Percentiles rank a stretch among this genome's conserved stretches.
Conservation (phyloP, 2,113 vertebrate species). For the Calidris pygmaea region DNA sequence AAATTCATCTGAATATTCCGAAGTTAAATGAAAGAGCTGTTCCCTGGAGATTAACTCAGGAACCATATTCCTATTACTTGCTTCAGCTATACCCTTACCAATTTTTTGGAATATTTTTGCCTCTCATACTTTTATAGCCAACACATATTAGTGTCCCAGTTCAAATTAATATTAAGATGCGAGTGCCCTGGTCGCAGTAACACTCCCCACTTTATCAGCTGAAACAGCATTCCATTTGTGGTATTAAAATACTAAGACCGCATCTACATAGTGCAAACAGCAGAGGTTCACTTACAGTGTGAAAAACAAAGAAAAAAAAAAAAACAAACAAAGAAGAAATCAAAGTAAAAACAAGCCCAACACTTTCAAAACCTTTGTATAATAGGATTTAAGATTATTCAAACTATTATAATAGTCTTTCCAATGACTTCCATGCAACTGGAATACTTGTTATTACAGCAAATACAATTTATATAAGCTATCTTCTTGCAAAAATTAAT, state of each 20-base stretch:
- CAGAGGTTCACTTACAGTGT: background rate
- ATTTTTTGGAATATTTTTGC: background rate
- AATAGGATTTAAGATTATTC: background rate
- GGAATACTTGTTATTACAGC: background rate
- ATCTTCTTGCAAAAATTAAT: background rate
- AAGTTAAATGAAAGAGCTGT: conserved; percentile 1
- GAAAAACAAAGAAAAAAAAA: background rate
- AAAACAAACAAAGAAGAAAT: background rate
- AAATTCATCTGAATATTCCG: conserved; percentile 25
- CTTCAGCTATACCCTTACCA: background rate
- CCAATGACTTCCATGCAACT: background rate
- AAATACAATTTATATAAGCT: background rate
- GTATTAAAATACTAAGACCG: background rate
- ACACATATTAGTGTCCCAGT: background rate
- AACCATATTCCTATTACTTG: background rate
- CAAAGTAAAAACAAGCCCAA: background rate
- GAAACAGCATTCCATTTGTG: background rate
- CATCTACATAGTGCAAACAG: background rate
- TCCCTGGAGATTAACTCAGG: background rate
- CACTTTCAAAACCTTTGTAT: background rate
- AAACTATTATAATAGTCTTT: background rate
- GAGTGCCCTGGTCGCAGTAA: background rate
- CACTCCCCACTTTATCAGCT: background rate
- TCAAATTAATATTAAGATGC: background rate
- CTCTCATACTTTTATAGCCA: background rate